phyloP scores from a whole-genome alignment of 2,113 vertebrate species.

The Elgaria multicarinata region DNA sequence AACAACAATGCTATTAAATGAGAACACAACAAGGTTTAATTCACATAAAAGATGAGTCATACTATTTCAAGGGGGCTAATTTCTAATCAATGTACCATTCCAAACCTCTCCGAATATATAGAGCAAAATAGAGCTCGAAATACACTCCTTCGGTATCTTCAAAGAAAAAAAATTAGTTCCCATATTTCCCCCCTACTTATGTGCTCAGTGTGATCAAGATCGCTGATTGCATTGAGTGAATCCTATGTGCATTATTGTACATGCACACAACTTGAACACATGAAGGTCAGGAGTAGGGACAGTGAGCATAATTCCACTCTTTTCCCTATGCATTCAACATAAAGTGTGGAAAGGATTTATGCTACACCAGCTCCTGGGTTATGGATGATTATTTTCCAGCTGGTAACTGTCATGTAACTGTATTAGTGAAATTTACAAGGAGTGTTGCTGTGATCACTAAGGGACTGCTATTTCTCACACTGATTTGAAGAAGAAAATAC shows the following conservation, averaged over 20 bases:
- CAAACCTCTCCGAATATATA: not conserved
- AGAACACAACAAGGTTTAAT: not conserved
- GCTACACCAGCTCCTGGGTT: not conserved
- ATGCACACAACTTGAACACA: not conserved
- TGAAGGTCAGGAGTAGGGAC: not conserved
- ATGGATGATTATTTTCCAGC: not conserved
- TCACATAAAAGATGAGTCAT: not conserved
- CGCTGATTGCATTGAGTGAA: not conserved
- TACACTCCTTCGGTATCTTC: not conserved
- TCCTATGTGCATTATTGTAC: not conserved
- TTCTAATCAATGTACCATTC: not conserved
- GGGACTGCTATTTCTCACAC: not conserved
- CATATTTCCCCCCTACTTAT: not conserved
- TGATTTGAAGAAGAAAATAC: not conserved
- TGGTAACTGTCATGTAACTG: not conserved
- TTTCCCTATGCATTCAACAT: not conserved
- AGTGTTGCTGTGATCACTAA: conserved; percentile 5
- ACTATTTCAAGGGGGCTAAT: not conserved
- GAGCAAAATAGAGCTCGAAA: not conserved
- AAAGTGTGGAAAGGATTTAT: not conserved
- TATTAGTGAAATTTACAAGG: not conserved
- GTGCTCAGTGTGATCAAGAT: not conserved
- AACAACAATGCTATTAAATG: not conserved
- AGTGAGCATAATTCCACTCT: not conserved
- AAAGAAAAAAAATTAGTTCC: not conserved